A percentile compares a stretch with the other conserved stretches of the same genome.
These are phyloP conservation scores for Rhinella marina DNA, from an alignment of 2,797 vertebrate genomes.

Conservation along the genomic window DNA sequence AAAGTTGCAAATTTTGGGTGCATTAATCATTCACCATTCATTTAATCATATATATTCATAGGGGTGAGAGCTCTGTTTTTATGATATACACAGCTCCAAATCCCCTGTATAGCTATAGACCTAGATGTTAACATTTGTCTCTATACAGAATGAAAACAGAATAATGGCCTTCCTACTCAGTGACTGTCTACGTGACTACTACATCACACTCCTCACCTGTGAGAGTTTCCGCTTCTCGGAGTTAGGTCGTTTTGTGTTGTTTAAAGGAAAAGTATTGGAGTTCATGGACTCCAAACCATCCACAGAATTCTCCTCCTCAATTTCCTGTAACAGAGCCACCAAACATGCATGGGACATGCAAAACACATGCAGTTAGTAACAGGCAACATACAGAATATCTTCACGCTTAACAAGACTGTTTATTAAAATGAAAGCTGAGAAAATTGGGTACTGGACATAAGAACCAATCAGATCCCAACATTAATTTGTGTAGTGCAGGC, in stretches of 20 bases:
- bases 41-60: no score
- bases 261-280: slow-evolving; percentile 52
- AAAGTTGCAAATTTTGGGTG: no score
- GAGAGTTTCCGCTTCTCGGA: slow-evolving; percentile 42
- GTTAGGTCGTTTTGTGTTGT: slow-evolving; percentile 3
- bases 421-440: no score
- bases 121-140: no score
- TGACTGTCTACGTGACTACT: not conserved
- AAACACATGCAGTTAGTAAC: slow-evolving; percentile 28
- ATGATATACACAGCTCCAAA: no score
- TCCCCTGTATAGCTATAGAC: no score
- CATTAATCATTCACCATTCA: no score
- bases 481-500: not conserved
- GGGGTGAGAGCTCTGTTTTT: no score
- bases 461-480: not conserved
- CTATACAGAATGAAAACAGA: no score
- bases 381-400: not conserved
- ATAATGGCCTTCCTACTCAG: not conserved
- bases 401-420: no score
- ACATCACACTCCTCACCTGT: slow-evolving; percentile 34
- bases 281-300: slow-evolving; percentile 31
- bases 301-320: slow-evolving; percentile 43
- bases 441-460: not conserved
- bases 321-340: slow-evolving; percentile 54
- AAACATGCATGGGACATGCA: slow-evolving; percentile 17